Conservation (phyloP, 2,113 vertebrate species). For the Psittacula cyanocephala region DNA sequence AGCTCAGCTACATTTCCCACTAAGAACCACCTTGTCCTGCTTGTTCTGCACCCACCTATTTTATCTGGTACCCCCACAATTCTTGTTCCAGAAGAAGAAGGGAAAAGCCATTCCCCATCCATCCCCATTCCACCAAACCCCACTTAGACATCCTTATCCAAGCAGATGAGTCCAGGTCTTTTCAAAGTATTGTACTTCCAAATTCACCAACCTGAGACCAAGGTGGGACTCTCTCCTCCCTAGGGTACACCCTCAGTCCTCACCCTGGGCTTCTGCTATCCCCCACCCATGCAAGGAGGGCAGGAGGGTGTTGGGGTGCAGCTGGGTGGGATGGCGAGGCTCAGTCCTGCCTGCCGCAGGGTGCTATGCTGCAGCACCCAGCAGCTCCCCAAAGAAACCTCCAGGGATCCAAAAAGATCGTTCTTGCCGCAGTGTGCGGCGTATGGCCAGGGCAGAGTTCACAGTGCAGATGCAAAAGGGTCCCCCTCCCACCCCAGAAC, state of each 20-base stretch:
- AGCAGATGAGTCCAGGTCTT: not conserved
- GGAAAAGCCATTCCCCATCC: not conserved
- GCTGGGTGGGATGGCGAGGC: not conserved
- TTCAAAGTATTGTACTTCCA: not conserved
- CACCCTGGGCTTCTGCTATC: not conserved
- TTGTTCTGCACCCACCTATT: not conserved
- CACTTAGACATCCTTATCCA: not conserved
- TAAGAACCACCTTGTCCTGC: not conserved
- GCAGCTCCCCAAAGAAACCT: not conserved
- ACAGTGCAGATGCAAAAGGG: not conserved
- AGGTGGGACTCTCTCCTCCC: not conserved
- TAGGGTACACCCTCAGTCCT: not conserved
- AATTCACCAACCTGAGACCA: not conserved
- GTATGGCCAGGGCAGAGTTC: not conserved
- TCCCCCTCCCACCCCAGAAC: not conserved
- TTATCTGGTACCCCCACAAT: not conserved
- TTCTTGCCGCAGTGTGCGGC: fast-evolving
- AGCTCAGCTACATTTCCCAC: not conserved
- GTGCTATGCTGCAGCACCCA: not conserved
- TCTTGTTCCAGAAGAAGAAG: not conserved
- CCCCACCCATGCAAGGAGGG: not conserved
- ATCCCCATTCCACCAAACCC: not conserved
- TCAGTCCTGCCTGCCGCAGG: not conserved
- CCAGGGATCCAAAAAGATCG: not conserved
- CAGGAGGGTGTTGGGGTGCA: not conserved